A percentile compares a stretch with the other conserved stretches of the same genome.
Conservation (phyloP, 2,797 vertebrate genomes). For the Orestias chungarensis region DNA sequence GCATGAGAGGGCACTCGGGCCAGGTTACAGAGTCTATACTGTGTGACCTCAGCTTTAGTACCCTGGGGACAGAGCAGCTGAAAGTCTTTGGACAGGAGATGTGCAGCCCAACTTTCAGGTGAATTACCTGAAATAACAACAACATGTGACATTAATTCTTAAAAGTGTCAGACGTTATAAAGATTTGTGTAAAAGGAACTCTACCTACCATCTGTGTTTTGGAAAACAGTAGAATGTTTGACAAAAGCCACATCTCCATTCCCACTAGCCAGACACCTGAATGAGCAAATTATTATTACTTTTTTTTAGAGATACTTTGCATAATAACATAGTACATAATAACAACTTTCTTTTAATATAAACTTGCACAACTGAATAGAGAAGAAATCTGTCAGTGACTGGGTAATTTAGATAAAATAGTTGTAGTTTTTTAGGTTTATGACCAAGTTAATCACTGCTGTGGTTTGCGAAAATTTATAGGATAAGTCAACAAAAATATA, state of each 20-base stretch:
- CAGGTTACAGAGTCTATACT: constrained; percentile 87
- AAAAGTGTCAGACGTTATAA: fast-evolving
- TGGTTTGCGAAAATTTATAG: background rate
- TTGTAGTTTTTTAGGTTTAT: background rate
- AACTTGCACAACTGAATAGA: background rate
- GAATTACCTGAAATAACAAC: constrained; percentile 79
- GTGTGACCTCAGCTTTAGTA: constrained; percentile 84
- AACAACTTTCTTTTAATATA: background rate
- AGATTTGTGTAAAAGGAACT: background rate
- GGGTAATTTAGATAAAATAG: background rate
- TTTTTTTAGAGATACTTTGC: background rate
- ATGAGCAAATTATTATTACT: background rate
- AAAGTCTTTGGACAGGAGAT: constrained; percentile 82
- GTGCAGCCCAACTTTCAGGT: constrained; percentile 80
- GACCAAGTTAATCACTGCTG: background rate
- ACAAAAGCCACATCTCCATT: constrained; percentile 93
- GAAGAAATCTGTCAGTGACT: background rate
- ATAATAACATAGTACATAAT: background rate
- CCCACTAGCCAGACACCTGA: constrained; percentile 86
- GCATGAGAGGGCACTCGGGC: constrained; percentile 90
- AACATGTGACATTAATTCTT: background rate
- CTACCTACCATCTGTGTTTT: constrained; percentile 88
- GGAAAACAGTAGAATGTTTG: constrained; percentile 91
- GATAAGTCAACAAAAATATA: background rate
- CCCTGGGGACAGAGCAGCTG: constrained; percentile 89